Percentiles rank a stretch among this genome's conserved stretches.
Conservation (phyloP, 2,797 vertebrate species). For the Hydrolagus colliei region DNA sequence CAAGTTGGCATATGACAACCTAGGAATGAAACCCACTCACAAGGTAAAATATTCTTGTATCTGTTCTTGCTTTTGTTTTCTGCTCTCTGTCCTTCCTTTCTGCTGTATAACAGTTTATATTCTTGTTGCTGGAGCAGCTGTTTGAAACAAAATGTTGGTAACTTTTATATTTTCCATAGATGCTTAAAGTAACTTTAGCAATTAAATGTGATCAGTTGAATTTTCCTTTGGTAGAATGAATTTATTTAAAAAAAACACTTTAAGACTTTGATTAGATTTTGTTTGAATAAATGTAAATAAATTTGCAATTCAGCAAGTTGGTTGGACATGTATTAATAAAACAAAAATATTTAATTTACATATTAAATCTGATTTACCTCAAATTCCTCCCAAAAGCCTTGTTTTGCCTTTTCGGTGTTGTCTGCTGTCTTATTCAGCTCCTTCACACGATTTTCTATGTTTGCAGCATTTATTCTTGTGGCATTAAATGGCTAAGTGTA, state of each 20-base stretch:
- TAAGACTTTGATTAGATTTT: neutral
- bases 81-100: slow-evolving; percentile 74
- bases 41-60: slow-evolving; percentile 87
- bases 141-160: neutral
- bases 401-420: slow-evolving; percentile 75
- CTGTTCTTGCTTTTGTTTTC: slow-evolving; percentile 83
- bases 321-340: no score
- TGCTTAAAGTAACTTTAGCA: neutral
- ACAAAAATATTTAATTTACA: neutral
- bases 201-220: neutral
- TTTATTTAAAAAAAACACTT: neutral
- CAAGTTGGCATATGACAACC: neutral
- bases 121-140: slow-evolving; percentile 84
- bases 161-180: neutral
- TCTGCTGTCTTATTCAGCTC: slow-evolving; percentile 80
- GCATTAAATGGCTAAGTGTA: slow-evolving; percentile 70
- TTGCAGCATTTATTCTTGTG: slow-evolving; percentile 71
- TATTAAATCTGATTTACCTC: slow-evolving; percentile 57
- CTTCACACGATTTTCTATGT: slow-evolving; percentile 73
- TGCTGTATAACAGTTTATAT: slow-evolving; percentile 75
- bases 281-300: neutral
- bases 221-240: neutral
- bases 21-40: slow-evolving; percentile 53
- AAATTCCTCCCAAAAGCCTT: slow-evolving; percentile 86
- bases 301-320: neutral